phyloP scores from a whole-genome alignment of 2,888 invertebrate genomes.

The Eupithecia pulchellata region DNA sequence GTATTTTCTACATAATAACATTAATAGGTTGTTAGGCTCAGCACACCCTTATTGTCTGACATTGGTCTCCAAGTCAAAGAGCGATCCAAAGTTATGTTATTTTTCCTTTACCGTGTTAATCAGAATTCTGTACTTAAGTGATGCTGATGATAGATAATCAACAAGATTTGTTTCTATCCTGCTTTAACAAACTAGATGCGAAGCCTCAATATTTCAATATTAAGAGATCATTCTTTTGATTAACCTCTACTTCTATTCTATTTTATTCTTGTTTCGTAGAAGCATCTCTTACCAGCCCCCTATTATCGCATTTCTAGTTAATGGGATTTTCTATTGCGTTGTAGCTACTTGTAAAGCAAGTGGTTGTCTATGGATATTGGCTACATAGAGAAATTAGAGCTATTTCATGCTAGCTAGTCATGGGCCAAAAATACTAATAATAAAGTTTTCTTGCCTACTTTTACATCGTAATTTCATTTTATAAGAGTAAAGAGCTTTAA shows the following conservation, averaged over 20 bases:
- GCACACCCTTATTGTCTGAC: not conserved
- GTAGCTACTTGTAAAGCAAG: not conserved
- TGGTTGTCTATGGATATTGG: not conserved
- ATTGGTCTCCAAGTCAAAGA: not conserved
- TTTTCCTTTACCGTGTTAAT: not conserved
- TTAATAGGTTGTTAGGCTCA: not conserved
- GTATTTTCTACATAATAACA: slow-evolving; percentile 1
- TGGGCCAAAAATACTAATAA: not conserved
- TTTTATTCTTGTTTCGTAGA: not conserved
- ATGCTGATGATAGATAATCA: slow-evolving; percentile 1
- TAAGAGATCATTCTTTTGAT: slow-evolving; percentile 22
- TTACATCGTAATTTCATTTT: slow-evolving; percentile 2
- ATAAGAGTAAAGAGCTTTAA: slow-evolving; percentile 1
- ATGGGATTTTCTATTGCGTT: not conserved
- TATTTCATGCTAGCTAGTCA: not conserved
- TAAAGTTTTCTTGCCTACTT: not conserved
- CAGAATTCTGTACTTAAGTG: not conserved
- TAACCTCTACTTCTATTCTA: not conserved
- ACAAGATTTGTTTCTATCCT: not conserved
- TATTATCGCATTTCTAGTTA: not conserved
- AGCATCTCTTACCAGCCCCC: not conserved
- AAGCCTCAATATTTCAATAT: slow-evolving; percentile 9
- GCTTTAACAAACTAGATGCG: not conserved
- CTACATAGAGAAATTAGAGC: not conserved
- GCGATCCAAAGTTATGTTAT: not conserved